phyloP scores from a whole-genome alignment of 2,888 invertebrate genomes.

The Serripes groenlandicus region DNA sequence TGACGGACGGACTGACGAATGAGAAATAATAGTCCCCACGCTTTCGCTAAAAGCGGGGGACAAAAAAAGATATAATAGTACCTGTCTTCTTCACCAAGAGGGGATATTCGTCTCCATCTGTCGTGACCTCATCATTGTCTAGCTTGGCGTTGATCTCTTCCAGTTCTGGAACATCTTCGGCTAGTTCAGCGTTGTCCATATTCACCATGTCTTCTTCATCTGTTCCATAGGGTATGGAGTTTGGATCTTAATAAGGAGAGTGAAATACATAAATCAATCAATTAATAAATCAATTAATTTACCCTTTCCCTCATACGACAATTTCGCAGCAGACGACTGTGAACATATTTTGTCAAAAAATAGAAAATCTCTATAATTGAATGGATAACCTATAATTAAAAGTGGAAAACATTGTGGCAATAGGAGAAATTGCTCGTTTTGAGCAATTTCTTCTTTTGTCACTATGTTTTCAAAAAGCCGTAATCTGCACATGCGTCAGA shows the following conservation, averaged over 20 bases:
- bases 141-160: neutral
- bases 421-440: neutral
- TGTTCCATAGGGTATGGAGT: conserved; percentile 35
- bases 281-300: neutral
- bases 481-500: too few species aligned
- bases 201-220: conserved; percentile 49
- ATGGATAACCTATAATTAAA: too few species aligned
- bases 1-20: too few species aligned
- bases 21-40: too few species aligned
- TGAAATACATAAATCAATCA: neutral
- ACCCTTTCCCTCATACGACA: neutral
- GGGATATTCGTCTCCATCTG: neutral
- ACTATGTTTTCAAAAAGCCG: too few species aligned
- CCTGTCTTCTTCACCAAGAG: conserved; percentile 5
- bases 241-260: conserved; percentile 31
- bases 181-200: neutral
- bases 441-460: neutral
- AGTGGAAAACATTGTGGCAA: neutral
- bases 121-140: neutral
- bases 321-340: too few species aligned
- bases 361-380: too few species aligned
- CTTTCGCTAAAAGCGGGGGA: too few species aligned
- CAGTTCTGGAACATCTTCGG: neutral
- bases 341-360: too few species aligned
- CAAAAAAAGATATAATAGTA: too few species aligned